Evolutionary conservation across 2,888 invertebrate species (phyloP).

Genomic region (Tiliacea aurago): DNA sequence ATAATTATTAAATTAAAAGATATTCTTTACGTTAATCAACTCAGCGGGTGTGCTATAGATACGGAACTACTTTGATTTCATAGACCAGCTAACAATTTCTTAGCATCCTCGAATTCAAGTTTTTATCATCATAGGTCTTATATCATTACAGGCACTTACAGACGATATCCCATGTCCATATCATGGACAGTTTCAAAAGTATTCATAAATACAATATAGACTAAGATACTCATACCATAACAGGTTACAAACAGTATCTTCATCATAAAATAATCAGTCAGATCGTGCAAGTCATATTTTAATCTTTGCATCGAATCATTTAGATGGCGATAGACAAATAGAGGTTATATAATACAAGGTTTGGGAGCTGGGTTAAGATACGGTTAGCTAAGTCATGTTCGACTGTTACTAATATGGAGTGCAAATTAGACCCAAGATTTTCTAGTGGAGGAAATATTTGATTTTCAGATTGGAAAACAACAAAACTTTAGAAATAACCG

Average conservation of each 20-base stretch:
- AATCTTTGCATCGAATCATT: slow-evolving; percentile 62
- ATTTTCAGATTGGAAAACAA: not conserved
- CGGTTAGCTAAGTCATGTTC: slow-evolving; percentile 34
- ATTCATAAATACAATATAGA: slow-evolving; percentile 45
- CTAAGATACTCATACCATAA: slow-evolving; percentile 43
- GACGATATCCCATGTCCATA: slow-evolving; percentile 14
- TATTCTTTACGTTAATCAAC: not conserved
- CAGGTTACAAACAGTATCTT: slow-evolving; percentile 57
- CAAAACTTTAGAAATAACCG: not conserved
- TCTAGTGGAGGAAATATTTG: not conserved
- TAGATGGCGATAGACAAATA: slow-evolving; percentile 61
- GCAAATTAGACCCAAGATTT: not conserved
- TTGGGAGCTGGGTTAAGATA: slow-evolving; percentile 53
- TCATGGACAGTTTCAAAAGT: slow-evolving; percentile 33
- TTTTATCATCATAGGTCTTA: not conserved
- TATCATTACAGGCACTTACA: not conserved
- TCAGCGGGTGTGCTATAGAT: not conserved
- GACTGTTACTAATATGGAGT: slow-evolving; percentile 28
- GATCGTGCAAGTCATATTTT: slow-evolving; percentile 67
- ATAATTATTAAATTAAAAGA: not conserved
- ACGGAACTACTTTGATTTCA: slow-evolving; percentile 8
- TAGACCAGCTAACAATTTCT: not conserved
- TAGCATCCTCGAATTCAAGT: not conserved
- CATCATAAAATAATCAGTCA: slow-evolving; percentile 63
- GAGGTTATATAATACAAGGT: slow-evolving; percentile 57